These are phyloP conservation scores for Myotis lucifugus DNA, from an alignment of 2,113 vertebrate genomes.

Conservation along the genomic window DNA sequence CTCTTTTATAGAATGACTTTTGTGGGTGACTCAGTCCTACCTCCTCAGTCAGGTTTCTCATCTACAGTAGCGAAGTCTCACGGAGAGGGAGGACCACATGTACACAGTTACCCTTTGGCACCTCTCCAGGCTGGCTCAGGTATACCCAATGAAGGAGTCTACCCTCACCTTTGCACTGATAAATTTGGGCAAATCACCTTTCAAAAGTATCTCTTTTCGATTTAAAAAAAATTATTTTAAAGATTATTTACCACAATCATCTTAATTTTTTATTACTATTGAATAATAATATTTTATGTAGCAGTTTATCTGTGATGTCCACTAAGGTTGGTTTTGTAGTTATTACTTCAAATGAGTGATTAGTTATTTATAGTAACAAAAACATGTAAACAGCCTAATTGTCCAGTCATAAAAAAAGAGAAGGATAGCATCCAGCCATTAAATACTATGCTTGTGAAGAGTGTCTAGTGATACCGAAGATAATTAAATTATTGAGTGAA, in stretches of 20 bases:
- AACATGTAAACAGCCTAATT: constrained; percentile 1
- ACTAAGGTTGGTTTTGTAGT: background rate
- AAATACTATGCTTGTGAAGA: background rate
- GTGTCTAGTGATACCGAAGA: background rate
- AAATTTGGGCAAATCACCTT: background rate
- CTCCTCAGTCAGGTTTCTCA: background rate
- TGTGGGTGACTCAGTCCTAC: background rate
- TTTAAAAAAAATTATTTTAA: constrained; percentile 13
- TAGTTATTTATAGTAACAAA: constrained; percentile 23
- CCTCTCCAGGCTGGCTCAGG: background rate
- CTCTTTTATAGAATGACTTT: background rate
- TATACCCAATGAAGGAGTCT: background rate
- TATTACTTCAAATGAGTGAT: background rate
- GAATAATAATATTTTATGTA: background rate
- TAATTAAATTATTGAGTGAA: constrained; percentile 7
- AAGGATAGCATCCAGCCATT: background rate
- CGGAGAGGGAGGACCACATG: background rate
- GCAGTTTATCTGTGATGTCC: background rate
- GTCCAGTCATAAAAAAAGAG: background rate
- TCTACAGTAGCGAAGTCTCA: background rate
- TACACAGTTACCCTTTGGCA: background rate
- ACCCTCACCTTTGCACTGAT: background rate
- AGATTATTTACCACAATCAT: background rate
- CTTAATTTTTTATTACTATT: background rate
- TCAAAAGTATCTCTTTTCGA: background rate